phyloP scores from a whole-genome alignment of 2,888 invertebrate species.

The Eupithecia subfuscata region DNA sequence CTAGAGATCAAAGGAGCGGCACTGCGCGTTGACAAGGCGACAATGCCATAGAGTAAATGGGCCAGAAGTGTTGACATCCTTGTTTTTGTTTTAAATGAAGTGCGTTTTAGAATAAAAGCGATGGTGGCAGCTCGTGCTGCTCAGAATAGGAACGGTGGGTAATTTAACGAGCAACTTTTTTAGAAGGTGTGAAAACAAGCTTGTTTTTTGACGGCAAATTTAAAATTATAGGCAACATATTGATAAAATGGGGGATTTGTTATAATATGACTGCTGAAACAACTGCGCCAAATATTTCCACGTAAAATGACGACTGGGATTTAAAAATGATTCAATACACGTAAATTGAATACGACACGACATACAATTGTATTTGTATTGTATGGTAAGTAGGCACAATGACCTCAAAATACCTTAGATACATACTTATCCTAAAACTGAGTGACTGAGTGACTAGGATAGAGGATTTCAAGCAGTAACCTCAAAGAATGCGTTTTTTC shows the following conservation, averaged over 20 bases:
- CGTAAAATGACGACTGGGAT: neutral
- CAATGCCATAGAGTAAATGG: slow-evolving; percentile 53
- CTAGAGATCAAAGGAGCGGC: slow-evolving; percentile 61
- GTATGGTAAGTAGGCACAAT: neutral
- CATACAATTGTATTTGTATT: neutral
- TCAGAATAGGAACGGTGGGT: neutral
- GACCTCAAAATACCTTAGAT: neutral
- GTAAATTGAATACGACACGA: neutral
- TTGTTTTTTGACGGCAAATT: neutral
- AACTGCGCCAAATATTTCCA: neutral
- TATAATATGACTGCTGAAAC: neutral
- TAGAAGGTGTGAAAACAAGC: neutral
- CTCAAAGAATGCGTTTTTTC: too few species aligned
- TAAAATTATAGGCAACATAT: neutral
- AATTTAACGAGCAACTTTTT: neutral
- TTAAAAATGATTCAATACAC: slow-evolving; percentile 2
- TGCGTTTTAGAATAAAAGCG: slow-evolving; percentile 16
- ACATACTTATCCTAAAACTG: neutral
- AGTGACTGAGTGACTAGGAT: neutral
- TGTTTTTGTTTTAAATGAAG: slow-evolving; percentile 29
- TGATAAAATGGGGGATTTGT: neutral
- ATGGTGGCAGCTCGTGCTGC: slow-evolving; percentile 9
- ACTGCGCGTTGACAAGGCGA: slow-evolving; percentile 54
- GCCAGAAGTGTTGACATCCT: slow-evolving; percentile 36
- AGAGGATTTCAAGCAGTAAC: neutral